Evolutionary conservation across 2,113 vertebrate genomes (phyloP), one percentile per base, ranked within the genome.

Genomic region (Gallinago jamesoni): DNA sequence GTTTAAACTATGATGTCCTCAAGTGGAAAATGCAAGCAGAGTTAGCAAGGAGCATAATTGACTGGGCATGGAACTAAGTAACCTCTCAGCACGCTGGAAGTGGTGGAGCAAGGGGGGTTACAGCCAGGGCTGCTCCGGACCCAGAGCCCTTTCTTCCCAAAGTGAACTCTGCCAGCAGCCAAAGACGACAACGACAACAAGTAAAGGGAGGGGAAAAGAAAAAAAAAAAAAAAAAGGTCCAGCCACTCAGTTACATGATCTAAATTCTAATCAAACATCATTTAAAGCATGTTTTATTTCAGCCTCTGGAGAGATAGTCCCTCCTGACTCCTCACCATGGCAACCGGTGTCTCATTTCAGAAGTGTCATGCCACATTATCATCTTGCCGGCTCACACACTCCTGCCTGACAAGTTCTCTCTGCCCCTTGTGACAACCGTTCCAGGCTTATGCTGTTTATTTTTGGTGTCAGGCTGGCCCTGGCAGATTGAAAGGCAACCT

Each of bases 191-290:
- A 53, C 27, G 16, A 55, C 28, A 30, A 55, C 53, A 30, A 55
- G 53, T 55, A 55, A 55, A 55, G 10, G 28, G 28, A 18, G 10
- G 53, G 0, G 7, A 33, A 79, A 18, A 17, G 7, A 12, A 27
- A 52, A 97, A 95, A 96, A 89, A 93, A 97, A 88, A 80, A 96
- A 98, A 98, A 98, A 97, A 97, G 98, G 98, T 97, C 98, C 98
- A 98, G 99, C 98, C 98, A 98, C 98, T 99, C 98, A 97, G 98
- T 99, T 98, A 98, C 98, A 99, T 99, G 98, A 99, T 99, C 99
- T 99, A 99, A 99, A 99, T 99, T 99, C 99, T 99, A 99, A 99
- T 99, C 99, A 99, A 99, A 99, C 99, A 99, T 99, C 98, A 99
- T 99, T 99, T 99, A 99, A 99, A 99, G 98, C 99, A 98, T 99